These are phyloP conservation scores for Anas flavirostris DNA, from an alignment of 2,797 vertebrate species.

Conservation along the genomic window DNA sequence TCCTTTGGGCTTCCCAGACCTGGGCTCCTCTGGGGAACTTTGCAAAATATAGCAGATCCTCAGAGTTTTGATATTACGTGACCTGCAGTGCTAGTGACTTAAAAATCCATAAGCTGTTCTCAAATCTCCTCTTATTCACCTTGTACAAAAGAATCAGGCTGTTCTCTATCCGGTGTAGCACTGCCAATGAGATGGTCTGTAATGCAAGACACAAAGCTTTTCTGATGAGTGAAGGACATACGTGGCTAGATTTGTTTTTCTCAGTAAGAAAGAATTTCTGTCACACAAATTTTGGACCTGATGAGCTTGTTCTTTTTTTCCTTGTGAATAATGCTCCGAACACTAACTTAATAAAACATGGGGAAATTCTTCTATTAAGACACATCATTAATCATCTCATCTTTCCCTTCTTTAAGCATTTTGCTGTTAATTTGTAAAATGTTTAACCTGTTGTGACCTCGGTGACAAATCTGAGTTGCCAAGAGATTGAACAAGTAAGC, in stretches of 20 bases:
- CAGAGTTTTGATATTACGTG: not conserved
- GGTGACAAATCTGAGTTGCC: not conserved
- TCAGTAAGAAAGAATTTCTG: not conserved
- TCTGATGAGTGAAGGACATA: not conserved
- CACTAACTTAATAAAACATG: not conserved
- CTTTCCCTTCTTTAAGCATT: not conserved
- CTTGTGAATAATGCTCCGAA: not conserved
- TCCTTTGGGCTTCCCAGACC: not conserved
- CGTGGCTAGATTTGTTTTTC: not conserved
- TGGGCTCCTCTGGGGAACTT: not conserved
- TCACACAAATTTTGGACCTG: not conserved
- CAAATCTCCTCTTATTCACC: not conserved
- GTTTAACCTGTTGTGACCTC: not conserved
- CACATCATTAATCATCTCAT: not conserved
- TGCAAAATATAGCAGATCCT: not conserved
- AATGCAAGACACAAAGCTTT: not conserved
- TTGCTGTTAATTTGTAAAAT: not conserved
- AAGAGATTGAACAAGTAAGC: not conserved
- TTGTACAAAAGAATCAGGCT: not conserved
- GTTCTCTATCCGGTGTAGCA: not conserved
- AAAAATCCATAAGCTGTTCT: not conserved
- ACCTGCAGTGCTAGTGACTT: not conserved
- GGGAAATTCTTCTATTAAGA: not conserved
- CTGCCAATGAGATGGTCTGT: not conserved
- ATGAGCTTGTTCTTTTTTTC: not conserved